Percentiles rank a stretch among this genome's conserved stretches.
Conservation (phyloP, 1,140 invertebrate species). For the Eupeodes corollae region DNA sequence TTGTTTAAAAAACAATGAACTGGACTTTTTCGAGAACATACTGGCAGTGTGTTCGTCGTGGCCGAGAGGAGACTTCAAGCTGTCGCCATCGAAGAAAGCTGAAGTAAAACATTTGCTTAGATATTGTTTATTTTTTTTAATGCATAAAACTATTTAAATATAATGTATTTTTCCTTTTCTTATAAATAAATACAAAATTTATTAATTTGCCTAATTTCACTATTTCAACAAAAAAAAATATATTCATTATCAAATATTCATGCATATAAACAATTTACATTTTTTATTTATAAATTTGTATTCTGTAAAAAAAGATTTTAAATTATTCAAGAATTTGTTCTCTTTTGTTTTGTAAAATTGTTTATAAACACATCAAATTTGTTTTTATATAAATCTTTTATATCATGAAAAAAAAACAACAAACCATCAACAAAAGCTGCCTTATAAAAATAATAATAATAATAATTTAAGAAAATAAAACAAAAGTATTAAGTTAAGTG, state of each 20-base stretch:
- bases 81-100: slow-evolving; percentile 33
- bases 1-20: slow-evolving; percentile 15
- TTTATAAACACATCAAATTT: neutral
- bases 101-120: neutral
- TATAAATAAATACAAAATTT: neutral
- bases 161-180: neutral
- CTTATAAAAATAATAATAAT: slow-evolving; percentile 5
- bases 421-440: slow-evolving; percentile 3
- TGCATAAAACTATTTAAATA: neutral
- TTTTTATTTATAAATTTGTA: slow-evolving; percentile 7
- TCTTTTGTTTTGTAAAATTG: neutral
- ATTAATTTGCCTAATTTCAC: no score
- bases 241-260: slow-evolving; percentile 15
- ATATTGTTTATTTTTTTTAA: neutral
- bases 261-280: slow-evolving; percentile 17
- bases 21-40: slow-evolving; percentile 14
- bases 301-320: neutral
- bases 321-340: neutral
- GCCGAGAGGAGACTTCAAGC: slow-evolving; percentile 37
- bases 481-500: slow-evolving; percentile 37
- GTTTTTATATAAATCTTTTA: slow-evolving; percentile 10
- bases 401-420: slow-evolving; percentile 4
- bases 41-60: slow-evolving; percentile 32
- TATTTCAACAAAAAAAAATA: slow-evolving; percentile 14
- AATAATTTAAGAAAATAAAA: slow-evolving; percentile 12